Base-by-base conservation (phyloP, 2,797 vertebrate genomes). In the Rhinatrema bivittatum region DNA sequence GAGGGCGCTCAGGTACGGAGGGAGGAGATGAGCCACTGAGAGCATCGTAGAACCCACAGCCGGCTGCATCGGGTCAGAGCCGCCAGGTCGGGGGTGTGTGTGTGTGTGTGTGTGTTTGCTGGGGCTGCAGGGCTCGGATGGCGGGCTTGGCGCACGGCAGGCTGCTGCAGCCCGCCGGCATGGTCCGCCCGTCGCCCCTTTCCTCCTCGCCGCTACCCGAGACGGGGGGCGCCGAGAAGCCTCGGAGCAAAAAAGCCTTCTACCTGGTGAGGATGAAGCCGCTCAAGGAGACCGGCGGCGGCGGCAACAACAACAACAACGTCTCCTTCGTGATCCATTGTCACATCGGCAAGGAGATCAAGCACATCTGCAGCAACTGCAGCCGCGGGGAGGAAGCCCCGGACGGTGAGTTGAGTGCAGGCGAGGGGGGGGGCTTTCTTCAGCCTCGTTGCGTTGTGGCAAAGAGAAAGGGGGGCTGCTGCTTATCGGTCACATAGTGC, bases 311-410 rank as follows among this genome's bases (percentile, higher is more conserved):
- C 79, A 80, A 73, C 82, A 85, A 85, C 84, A 91, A 88, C 66
- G 91, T 94, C 74, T 94, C 95, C 62, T 97, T 97, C 48, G 88
- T 88, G 68, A 91, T 98, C 65, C 93, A 93, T 74, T 94, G 92
- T 74, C 92, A 94, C 72, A 93, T 98, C 65, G 91, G 95, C 48
- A 97, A 96, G 71, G 95, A 98, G 81, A 94, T 98, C 51, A 98
- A 98, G 74, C 95, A 97, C 80, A 98, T 98, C 62, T 98, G 95
- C 91, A 91, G 95, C 85, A 97, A 97, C 67, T 97, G 95, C 89
- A 94, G 95, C 62, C 91, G 94, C 29, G 93, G 90, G 50, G 89
- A 90, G 68, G 88, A 85, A 67, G 76, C 89, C 45, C 88, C 82
- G 68, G 88, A 93, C 62, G 95, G 95, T 98, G 87, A 97, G 93